Percentiles rank a stretch among this genome's conserved stretches.
Conservation (phyloP, 1,140 invertebrate genomes). For the Drosophila gunungcola region DNA sequence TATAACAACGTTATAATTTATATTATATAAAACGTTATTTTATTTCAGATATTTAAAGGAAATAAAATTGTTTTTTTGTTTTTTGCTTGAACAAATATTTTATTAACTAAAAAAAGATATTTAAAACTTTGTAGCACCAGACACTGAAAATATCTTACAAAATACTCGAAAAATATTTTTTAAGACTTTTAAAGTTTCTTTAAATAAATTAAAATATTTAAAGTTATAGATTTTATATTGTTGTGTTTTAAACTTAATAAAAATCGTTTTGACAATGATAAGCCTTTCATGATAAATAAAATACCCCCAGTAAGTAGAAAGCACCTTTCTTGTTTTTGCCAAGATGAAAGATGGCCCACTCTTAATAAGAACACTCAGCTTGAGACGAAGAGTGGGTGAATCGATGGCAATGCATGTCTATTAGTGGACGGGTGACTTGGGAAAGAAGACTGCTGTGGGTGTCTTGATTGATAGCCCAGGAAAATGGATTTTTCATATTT, state of each 20-base stretch:
- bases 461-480: conserved; percentile 66
- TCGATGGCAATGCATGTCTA: conserved; percentile 59
- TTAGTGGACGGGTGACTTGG: conserved; percentile 45
- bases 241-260: neutral
- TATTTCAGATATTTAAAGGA: no score
- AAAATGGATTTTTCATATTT: conserved; percentile 74
- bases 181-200: no score
- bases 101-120: no score
- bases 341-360: conserved; percentile 68
- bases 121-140: no score
- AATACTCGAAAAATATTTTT: no score
- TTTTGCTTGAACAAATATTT: no score
- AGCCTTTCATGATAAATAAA: neutral
- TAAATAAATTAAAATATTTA: no score
- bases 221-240: neutral
- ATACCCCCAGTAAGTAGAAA: neutral
- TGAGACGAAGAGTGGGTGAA: conserved; percentile 11
- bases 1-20: neutral
- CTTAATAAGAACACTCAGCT: conserved; percentile 66
- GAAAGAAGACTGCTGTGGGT: conserved; percentile 22
- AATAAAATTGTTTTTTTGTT: no score
- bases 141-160: no score
- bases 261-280: neutral
- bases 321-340: conserved; percentile 1
- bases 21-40: no score